Base-by-base conservation (phyloP, 2,888 invertebrate genomes). In the Hartigia nigra region DNA sequence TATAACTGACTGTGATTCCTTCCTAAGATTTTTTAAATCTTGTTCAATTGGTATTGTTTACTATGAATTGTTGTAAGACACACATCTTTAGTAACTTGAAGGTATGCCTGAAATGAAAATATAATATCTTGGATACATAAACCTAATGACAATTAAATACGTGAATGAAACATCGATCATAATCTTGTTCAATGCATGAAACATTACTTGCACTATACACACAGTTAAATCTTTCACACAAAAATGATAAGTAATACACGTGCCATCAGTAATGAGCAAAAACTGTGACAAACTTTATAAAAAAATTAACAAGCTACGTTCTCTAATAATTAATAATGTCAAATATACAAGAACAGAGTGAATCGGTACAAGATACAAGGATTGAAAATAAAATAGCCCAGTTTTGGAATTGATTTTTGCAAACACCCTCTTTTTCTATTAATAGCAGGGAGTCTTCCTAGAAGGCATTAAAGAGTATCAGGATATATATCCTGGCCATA, bases 361-460 rank as follows among this genome's bases (percentile, higher is more conserved):
- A 1, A 23, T 55, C 9, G 9, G 23, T 55, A 9, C 23, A 55
- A 55, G 55, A 23, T 14, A 55, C 23, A 55, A 2, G 9, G 9
- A n/a, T n/a, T n/a, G 55, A 72, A 76, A 80, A 83, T 74, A 77
- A 72, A 76, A 74, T 70, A 31, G 69, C 78, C 78, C 78, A 82
- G 82, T 83, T 83, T 80, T 70, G 70, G 83, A 83, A 88, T 87
- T 86, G 88, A 89, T 89, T 87, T 87, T 84, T 77, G 76, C 69
- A 82, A 84, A 84, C 87, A 87, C 88, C 87, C 86, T 87, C 84
- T 84, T 85, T 82, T 78, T 83, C 88, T 88, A 88, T 87, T 86
- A 85, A 88, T 88, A 89, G 85, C 84, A 78, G 84, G 23, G 55
- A 14, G 23, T 55, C 14, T 23, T 55, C 23, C 55, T 55, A 55